Base-by-base conservation (phyloP, 2,113 vertebrate species). In the Pristiophorus japonicus region DNA sequence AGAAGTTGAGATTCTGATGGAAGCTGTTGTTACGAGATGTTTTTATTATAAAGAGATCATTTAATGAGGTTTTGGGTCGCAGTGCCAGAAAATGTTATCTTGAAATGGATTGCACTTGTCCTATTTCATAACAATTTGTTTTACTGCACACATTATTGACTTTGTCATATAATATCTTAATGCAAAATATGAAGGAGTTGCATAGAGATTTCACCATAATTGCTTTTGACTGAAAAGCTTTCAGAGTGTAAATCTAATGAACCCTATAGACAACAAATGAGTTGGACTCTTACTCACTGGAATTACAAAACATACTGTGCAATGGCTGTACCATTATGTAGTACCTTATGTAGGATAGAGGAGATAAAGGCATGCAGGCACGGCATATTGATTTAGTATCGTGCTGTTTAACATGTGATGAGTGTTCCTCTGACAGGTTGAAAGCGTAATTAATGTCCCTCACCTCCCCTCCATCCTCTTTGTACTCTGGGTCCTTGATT, bases 151-250 rank as follows among this genome's bases (percentile, higher is more conserved):
- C 11, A 47, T 94, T 96, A 95, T 92, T 95, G 75, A 88, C 90
- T 95, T 70, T 73, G 87, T 95, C 75, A 95, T 95, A n/a, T 95
- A 92, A 95, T 95, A 95, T 88, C 95, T 70, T 96, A 95, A 95
- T 66, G 88, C 34, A 94, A 94, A 94, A 30, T 94, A 38, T 34
- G n/a, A 65, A 95, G 65, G 73, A 73, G 38, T 94, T 42, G 63
- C 75, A 6, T 0, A 38, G 18, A 65, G 75, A 88, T 30, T 66
- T 84, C 34, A 42, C 11, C 65, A 10, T 95, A 84, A 78, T 93
- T 94, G 92, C 51, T 95, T 91, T 65, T 66, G 84, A 30, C 38
- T 65, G 62, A 94, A 90, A 34, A 95, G 81, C 66, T 92, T 95
- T 95, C 42, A 45, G 94, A 59, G 62, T 65, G 34, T 42, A 78